These are phyloP conservation scores for Melopsittacus undulatus DNA, from an alignment of 2,797 vertebrate species.

Conservation along the genomic window DNA sequence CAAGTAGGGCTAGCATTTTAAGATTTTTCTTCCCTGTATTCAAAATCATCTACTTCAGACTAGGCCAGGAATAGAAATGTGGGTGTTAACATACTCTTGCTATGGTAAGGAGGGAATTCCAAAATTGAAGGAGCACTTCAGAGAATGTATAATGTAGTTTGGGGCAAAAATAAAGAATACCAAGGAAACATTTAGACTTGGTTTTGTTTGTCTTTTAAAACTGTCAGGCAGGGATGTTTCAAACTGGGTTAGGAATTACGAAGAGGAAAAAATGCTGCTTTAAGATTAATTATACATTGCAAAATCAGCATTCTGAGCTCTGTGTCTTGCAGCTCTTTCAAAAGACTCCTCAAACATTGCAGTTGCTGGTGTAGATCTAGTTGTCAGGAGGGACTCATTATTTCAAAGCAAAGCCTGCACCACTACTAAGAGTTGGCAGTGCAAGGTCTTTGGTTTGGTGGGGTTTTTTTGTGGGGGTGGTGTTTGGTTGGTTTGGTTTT, in stretches of 20 bases:
- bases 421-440: neutral
- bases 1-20: neutral
- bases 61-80: neutral
- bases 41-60: neutral
- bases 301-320: neutral
- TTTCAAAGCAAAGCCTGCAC: neutral
- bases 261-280: neutral
- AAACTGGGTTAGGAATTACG: neutral
- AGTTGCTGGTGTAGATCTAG: neutral
- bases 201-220: neutral
- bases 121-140: neutral
- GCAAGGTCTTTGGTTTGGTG: neutral
- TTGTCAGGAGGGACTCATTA: neutral
- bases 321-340: neutral
- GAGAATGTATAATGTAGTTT: neutral
- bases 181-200: neutral
- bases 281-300: neutral
- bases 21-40: neutral
- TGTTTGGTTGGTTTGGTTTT: neutral
- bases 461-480: neutral
- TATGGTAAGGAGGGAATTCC: neutral
- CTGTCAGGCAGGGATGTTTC: neutral
- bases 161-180: neutral
- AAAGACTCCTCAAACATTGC: neutral
- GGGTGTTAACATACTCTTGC: neutral